A percentile compares a stretch with the other conserved stretches of the same genome.
Evolutionary conservation across 2,888 invertebrate species (phyloP).

Genomic region (Bugula neritina): DNA sequence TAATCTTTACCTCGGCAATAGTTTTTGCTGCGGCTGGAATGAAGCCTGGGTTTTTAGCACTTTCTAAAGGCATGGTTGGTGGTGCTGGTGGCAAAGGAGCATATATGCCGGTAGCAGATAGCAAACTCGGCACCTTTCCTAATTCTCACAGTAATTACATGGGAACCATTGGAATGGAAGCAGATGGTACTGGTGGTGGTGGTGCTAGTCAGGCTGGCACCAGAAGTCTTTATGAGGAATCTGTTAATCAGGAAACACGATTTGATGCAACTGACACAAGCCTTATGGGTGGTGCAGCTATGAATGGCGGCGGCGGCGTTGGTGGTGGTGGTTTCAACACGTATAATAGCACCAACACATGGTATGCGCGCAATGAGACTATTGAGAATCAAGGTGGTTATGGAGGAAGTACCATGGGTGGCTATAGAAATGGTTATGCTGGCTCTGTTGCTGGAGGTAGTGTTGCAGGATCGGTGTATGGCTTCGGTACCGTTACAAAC

Average conservation of each 20-base stretch:
- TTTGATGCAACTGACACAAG: constrained; percentile 34
- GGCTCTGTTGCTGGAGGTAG: constrained; percentile 32
- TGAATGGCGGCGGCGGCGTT: constrained; percentile 25
- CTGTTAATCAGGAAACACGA: constrained; percentile 33
- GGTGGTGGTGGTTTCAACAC: constrained; percentile 25
- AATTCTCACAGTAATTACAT: constrained; percentile 10
- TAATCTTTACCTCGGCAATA: constrained; percentile 33
- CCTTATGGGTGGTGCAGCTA: constrained; percentile 32
- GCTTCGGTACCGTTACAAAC: constrained; percentile 30
- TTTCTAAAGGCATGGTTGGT: constrained; percentile 14
- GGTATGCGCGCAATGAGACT: constrained; percentile 19
- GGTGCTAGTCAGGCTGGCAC: constrained; percentile 23
- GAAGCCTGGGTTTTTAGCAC: constrained; percentile 33
- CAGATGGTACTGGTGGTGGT: constrained; percentile 22
- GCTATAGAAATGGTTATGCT: constrained; percentile 36
- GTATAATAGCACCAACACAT: constrained; percentile 9
- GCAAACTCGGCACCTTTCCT: constrained; percentile 1
- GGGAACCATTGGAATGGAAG: not conserved
- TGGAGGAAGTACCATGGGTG: constrained; percentile 28
- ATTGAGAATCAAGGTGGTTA: constrained; percentile 18
- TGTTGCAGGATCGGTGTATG: constrained; percentile 28
- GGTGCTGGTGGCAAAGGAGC: constrained; percentile 6
- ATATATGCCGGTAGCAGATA: constrained; percentile 8
- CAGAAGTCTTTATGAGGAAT: constrained; percentile 19
- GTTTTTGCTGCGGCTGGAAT: constrained; percentile 36